Percentiles rank a stretch among this genome's conserved stretches.
Evolutionary conservation across 2,113 vertebrate genomes (phyloP).

Genomic region (Pampusana beccarii): DNA sequence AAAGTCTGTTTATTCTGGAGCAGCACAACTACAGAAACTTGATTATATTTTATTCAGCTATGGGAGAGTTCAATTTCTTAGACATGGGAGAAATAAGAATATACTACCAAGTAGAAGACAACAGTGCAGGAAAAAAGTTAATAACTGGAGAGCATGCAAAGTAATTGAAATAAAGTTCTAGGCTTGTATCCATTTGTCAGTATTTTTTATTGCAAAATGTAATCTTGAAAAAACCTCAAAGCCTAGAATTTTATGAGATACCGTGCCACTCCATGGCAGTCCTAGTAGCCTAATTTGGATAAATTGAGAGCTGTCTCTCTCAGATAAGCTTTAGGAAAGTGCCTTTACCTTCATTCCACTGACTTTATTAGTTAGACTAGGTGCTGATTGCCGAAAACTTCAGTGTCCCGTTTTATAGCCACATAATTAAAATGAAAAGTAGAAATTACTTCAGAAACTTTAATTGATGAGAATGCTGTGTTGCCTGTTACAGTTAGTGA

Average conservation of each 20-base stretch:
- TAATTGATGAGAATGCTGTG: not conserved
- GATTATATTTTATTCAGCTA: not conserved
- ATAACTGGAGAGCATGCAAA: not conserved
- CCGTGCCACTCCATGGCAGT: not conserved
- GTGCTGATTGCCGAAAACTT: not conserved
- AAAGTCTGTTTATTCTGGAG: not conserved
- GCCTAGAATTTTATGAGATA: not conserved
- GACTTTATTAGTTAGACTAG: not conserved
- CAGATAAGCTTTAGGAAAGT: not conserved
- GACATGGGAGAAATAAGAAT: not conserved
- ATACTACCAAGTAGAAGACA: not conserved
- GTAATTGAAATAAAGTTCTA: not conserved
- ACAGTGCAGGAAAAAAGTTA: not conserved
- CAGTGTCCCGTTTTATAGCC: not conserved
- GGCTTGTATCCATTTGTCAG: not conserved
- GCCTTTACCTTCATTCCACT: not conserved
- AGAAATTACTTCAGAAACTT: not conserved
- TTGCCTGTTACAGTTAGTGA: not conserved
- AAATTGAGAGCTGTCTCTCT: not conserved
- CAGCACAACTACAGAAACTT: not conserved
- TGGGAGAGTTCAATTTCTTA: not conserved
- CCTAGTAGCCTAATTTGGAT: not conserved
- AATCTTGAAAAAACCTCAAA: not conserved
- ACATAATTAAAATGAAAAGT: not conserved
- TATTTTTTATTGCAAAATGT: not conserved